phyloP scores from a whole-genome alignment of 2,888 invertebrate genomes.

The Bombylius discolor region DNA sequence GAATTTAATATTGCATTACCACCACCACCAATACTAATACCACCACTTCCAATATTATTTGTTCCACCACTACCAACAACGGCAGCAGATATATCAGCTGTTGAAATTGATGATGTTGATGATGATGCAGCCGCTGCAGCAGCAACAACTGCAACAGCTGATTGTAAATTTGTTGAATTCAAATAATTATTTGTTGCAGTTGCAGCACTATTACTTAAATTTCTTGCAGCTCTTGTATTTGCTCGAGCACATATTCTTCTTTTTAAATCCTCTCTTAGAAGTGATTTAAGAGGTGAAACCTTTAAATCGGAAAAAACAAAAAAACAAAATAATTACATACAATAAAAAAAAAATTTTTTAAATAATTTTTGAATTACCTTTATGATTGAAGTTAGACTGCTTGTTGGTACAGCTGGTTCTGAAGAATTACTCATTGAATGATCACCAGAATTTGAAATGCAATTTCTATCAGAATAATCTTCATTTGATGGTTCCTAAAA shows the following conservation, averaged over 20 bases:
- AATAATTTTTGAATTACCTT: conserved; percentile 39
- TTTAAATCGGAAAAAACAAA: conserved; percentile 16
- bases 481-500: conserved; percentile 26
- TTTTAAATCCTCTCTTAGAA: conserved; percentile 71
- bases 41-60: conserved; percentile 3
- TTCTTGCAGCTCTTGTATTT: conserved; percentile 40
- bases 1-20: conserved; percentile 33
- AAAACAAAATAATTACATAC: background rate
- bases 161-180: conserved; percentile 28
- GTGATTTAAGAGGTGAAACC: conserved; percentile 70
- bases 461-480: conserved; percentile 23
- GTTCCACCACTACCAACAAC: no score
- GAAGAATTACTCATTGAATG: conserved; percentile 34
- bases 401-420: conserved; percentile 42
- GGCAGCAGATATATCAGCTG: no score
- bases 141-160: conserved; percentile 44
- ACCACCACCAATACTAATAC: conserved; percentile 16
- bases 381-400: conserved; percentile 63
- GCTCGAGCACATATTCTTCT: conserved; percentile 62
- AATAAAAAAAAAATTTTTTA: background rate
- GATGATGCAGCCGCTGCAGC: conserved; percentile 50
- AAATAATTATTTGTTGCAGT: conserved; percentile 2
- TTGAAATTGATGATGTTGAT: background rate
- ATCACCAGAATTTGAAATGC: conserved; percentile 22
- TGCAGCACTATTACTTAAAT: conserved; percentile 13